Base-by-base conservation (phyloP, 2,797 vertebrate genomes). In the Oreochromis grahami region DNA sequence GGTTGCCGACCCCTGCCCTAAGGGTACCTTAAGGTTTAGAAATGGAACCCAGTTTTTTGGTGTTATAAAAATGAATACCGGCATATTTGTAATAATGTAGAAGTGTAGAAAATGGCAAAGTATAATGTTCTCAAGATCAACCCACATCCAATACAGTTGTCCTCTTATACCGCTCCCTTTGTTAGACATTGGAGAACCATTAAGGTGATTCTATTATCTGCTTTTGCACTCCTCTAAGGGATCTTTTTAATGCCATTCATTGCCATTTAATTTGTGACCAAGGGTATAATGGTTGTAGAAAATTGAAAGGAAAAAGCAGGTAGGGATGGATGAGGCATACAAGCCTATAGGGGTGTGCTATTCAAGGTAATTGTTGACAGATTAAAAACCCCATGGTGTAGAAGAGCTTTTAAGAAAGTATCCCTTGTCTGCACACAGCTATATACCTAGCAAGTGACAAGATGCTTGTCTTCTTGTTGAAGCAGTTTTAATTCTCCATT, bases 231-330 rank as follows among this genome's bases (percentile, higher is more conserved):
- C 77, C 87, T 88, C 85, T 50, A 41, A 83, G 82, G 83, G 72
- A 85, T 84, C 81, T 90, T 78, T 53, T 86, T 84, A 88, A 86
- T 82, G 36, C 81, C 90, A 84, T 87, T 89, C 88, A 89, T 88
- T 90, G 84, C 87, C 85, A 60, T 88, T 89, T 94, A 91, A 95
- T 94, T 93, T 93, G 90, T 81, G 78, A 87, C 93, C 89, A 88
- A 91, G 77, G 77, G 78, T 83, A 74, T 93, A 93, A 94, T 88
- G 89, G 85, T 79, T 81, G 17, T 50, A 60, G 89, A 79, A 93
- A 85, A 90, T 83, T 70, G 80, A 79, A 83, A 82, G 60, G 53
- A 70, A 74, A 83, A 50, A 72, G 17, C 70, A 34, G 17, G 26
- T 45, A n/a, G 70, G 26, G 5, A 74, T 32, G 68, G 43, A 48